A percentile compares a stretch with the other conserved stretches of the same genome.
These are phyloP conservation scores for Crossocerus cetratus DNA, from an alignment of 2,888 invertebrate genomes.

Conservation along the genomic window DNA sequence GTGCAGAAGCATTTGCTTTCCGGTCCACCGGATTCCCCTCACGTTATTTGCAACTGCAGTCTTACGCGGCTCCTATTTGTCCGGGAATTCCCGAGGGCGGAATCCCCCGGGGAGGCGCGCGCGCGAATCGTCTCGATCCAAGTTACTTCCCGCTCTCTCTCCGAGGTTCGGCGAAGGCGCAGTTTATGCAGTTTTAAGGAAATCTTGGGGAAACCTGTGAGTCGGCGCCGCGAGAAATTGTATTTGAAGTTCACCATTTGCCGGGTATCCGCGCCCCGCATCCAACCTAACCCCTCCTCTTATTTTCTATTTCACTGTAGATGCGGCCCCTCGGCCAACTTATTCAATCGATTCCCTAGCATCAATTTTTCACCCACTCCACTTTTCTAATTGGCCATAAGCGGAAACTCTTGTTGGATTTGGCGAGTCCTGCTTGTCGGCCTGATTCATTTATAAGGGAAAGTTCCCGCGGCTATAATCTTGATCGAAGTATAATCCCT, in stretches of 20 bases:
- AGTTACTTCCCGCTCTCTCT: background rate
- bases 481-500: too few relatives aligned
- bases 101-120: slow-evolving; percentile 20
- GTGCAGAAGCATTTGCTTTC: slow-evolving; percentile 19
- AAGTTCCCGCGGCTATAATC: too few relatives aligned
- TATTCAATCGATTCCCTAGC: background rate
- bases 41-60: slow-evolving; percentile 32
- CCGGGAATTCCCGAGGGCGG: slow-evolving; percentile 42
- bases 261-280: background rate
- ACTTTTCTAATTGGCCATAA: too few relatives aligned
- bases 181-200: slow-evolving; percentile 7
- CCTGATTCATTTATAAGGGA: too few relatives aligned
- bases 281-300: background rate
- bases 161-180: background rate
- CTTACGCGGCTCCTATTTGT: slow-evolving; percentile 43
- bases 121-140: background rate
- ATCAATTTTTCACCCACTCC: background rate
- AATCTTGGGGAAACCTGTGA: background rate
- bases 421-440: too few relatives aligned
- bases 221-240: slow-evolving; percentile 15
- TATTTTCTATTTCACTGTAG: background rate
- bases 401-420: too few relatives aligned
- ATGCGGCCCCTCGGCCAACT: background rate
- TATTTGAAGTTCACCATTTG: slow-evolving; percentile 1
- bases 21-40: slow-evolving; percentile 30